These are phyloP conservation scores for Myotis planiceps DNA, from an alignment of 2,797 vertebrate genomes.

Conservation along the genomic window DNA sequence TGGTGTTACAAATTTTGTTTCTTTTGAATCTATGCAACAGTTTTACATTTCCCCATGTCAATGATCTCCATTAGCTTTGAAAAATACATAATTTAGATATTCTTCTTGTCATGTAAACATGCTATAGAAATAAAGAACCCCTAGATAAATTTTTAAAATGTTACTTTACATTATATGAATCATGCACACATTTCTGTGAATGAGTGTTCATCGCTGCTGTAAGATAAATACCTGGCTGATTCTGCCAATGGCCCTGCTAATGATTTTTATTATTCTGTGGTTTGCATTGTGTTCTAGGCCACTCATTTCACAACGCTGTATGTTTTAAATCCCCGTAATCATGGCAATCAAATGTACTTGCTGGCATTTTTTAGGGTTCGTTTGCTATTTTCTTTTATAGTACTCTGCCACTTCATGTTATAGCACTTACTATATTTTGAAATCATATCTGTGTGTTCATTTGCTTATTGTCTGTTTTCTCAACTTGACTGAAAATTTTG, in stretches of 20 bases:
- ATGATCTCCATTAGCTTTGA: conserved; percentile 54
- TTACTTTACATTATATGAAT: conserved; percentile 89
- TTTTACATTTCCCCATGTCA: conserved; percentile 48
- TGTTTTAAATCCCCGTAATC: conserved; percentile 71
- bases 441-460: background rate
- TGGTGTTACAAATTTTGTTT: background rate
- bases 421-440: background rate
- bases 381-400: background rate
- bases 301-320: conserved; percentile 59
- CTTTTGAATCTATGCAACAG: background rate
- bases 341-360: conserved; percentile 59
- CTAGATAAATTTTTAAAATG: conserved; percentile 82
- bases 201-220: conserved; percentile 67
- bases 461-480: conserved; percentile 10
- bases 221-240: conserved; percentile 75
- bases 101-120: background rate
- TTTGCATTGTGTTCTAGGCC: background rate
- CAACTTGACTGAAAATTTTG: background rate
- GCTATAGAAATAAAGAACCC: conserved; percentile 76
- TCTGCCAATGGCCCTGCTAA: conserved; percentile 67
- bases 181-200: conserved; percentile 91
- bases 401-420: background rate
- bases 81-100: background rate
- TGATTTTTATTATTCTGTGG: conserved; percentile 69
- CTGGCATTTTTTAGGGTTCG: conserved; percentile 28